Evolutionary conservation across 2,888 invertebrate species (phyloP).

Genomic region (Sisyra nigra): DNA sequence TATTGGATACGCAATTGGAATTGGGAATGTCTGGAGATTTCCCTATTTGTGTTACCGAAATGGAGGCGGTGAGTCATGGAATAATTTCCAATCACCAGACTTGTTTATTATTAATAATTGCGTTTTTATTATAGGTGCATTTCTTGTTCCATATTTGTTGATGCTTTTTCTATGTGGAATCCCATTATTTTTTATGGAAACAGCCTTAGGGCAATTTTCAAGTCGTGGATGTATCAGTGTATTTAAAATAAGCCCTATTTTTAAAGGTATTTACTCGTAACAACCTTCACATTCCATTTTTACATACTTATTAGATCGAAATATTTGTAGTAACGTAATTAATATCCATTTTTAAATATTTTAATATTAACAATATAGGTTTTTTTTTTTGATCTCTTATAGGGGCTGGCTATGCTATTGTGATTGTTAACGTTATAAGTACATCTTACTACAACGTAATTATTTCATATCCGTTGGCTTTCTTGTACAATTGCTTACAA

Average conservation of each 20-base stretch:
- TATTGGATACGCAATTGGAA: slow-evolving; percentile 70
- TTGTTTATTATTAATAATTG: background rate
- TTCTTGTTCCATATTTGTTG: slow-evolving; percentile 70
- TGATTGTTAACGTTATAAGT: slow-evolving; percentile 64
- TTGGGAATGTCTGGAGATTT: slow-evolving; percentile 77
- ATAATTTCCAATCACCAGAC: background rate
- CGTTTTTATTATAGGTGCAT: slow-evolving; percentile 47
- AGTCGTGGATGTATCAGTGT: slow-evolving; percentile 67
- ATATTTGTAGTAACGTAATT: background rate
- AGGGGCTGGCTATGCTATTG: slow-evolving; percentile 77
- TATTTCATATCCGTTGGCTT: slow-evolving; percentile 70
- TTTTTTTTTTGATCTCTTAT: slow-evolving; percentile 16
- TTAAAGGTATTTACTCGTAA: slow-evolving; percentile 84
- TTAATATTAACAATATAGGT: background rate
- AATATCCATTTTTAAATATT: background rate
- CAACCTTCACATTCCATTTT: slow-evolving; percentile 8
- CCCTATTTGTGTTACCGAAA: slow-evolving; percentile 76
- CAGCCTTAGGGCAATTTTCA: slow-evolving; percentile 71
- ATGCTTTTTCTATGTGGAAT: slow-evolving; percentile 71
- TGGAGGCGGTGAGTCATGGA: slow-evolving; percentile 51
- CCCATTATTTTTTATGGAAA: slow-evolving; percentile 78
- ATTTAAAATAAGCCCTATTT: slow-evolving; percentile 64
- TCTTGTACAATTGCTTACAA: slow-evolving; percentile 53
- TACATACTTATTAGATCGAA: background rate
- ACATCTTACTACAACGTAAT: slow-evolving; percentile 75